Conservation (phyloP, 2,113 vertebrate species). For the Danionella cerebrum region DNA sequence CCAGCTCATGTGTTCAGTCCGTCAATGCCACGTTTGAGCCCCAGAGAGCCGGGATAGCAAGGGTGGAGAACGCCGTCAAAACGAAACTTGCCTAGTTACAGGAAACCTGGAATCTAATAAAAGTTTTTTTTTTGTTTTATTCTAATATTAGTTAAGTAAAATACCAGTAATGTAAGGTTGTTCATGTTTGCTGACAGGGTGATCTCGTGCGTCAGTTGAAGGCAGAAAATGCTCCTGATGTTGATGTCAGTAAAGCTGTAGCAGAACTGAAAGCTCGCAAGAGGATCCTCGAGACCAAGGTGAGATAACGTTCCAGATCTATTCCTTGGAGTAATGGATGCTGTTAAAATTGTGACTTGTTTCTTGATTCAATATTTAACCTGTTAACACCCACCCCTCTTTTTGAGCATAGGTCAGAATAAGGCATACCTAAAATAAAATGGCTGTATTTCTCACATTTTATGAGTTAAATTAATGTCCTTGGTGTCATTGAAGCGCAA, state of each 20-base stretch:
- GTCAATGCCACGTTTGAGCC: constrained; percentile 32
- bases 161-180: no score
- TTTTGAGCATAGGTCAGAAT: no score
- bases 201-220: constrained; percentile 90
- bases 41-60: no score
- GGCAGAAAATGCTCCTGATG: constrained; percentile 81
- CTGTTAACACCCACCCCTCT: no score
- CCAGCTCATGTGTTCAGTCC: neutral
- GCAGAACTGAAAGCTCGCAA: constrained; percentile 92
- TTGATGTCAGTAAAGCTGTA: constrained; percentile 87
- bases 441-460: no score
- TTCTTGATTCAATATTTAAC: no score
- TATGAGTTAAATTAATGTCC: no score
- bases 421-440: no score
- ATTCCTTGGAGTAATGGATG: neutral
- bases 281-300: constrained; percentile 85
- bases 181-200: constrained; percentile 62
- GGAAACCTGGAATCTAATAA: neutral
- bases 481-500: no score
- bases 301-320: constrained; percentile 44
- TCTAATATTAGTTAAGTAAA: neutral
- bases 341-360: no score
- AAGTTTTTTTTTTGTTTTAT: no score
- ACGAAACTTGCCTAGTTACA: neutral
- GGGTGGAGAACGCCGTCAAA: neutral